Evolutionary conservation across 2,888 invertebrate genomes (phyloP), one percentile per base, ranked within the genome.

Genomic region (Ochropleura plecta): DNA sequence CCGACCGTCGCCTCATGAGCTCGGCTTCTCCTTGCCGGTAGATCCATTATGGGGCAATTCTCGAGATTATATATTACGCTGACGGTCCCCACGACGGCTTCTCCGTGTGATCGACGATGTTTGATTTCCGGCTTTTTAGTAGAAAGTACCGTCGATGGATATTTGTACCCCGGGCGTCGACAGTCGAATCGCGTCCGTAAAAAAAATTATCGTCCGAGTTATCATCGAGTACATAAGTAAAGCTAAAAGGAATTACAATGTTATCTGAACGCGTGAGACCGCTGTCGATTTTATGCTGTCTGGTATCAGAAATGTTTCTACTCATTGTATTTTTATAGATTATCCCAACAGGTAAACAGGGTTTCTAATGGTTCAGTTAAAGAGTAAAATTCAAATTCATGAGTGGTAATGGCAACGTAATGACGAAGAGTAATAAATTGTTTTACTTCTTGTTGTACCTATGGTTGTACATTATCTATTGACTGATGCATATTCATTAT

Each of bases 321-420:
- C 74, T 81, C 74, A 85, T 79, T 71, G 73, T 88, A 88, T 84
- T 86, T 87, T 86, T 88, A 79, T 83, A 84, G 74, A 82, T 78
- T 78, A 88, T 84, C 86, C 86, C 87, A 86, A 89, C 88, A 91
- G 95, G 95, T 92, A 92, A 93, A 94, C 95, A 95, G 95, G 95
- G 95, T 95, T 92, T 90, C 88, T 90, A 89, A 87, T 77, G 86
- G 87, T 92, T 91, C 85, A 84, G 88, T 91, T 91, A 83, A 81
- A 86, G 83, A 74, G 62, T 83, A 81, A 79, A 78, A 81, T 53
- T 82, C 74, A 76, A 81, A 71, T 63, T 81, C 76, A 83, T 74
- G 71, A 77, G 69, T 73, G 60, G 63, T 81, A 70, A 85, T 63
- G 63, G 20, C 65, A 68, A 72, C 65, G 62, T 67, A 51, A 67